These are phyloP conservation scores for Entomobrya proxima DNA, from an alignment of 2,888 invertebrate genomes.

Conservation along the genomic window DNA sequence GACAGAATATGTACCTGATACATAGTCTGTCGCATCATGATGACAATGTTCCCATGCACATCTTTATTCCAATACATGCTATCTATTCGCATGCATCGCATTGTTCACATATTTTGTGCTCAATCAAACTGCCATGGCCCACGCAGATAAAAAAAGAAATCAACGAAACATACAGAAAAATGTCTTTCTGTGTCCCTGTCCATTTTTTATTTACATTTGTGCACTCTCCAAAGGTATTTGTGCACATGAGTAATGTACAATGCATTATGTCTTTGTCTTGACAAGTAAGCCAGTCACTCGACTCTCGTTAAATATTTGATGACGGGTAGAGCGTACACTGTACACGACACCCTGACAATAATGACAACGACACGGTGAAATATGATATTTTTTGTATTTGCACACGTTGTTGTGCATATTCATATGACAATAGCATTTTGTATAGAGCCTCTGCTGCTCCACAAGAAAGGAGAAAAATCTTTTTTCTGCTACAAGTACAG, in stretches of 20 bases:
- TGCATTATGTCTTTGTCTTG: slow-evolving; percentile 5
- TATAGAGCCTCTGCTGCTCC: background rate
- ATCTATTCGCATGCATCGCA: background rate
- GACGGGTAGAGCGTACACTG: slow-evolving; percentile 1
- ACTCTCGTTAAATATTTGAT: slow-evolving; percentile 46
- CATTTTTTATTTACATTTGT: slow-evolving; percentile 17
- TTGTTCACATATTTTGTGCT: background rate
- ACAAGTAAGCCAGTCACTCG: slow-evolving; percentile 30
- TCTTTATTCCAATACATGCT: background rate
- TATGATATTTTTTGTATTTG: slow-evolving; percentile 20
- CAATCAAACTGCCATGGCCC: background rate
- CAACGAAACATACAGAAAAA: background rate
- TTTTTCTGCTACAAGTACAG: background rate
- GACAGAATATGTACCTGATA: background rate
- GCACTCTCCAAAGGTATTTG: background rate
- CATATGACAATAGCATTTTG: background rate
- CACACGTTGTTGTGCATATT: background rate
- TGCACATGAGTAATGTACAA: background rate
- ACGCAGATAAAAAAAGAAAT: background rate
- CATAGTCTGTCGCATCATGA: background rate
- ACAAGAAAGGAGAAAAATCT: background rate
- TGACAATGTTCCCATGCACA: background rate
- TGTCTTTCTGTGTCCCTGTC: background rate
- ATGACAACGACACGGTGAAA: slow-evolving; percentile 19
- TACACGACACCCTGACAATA: slow-evolving; percentile 25